These are phyloP conservation scores for Pyrrhura leucotis DNA, from an alignment of 2,797 vertebrate species.

Conservation along the genomic window DNA sequence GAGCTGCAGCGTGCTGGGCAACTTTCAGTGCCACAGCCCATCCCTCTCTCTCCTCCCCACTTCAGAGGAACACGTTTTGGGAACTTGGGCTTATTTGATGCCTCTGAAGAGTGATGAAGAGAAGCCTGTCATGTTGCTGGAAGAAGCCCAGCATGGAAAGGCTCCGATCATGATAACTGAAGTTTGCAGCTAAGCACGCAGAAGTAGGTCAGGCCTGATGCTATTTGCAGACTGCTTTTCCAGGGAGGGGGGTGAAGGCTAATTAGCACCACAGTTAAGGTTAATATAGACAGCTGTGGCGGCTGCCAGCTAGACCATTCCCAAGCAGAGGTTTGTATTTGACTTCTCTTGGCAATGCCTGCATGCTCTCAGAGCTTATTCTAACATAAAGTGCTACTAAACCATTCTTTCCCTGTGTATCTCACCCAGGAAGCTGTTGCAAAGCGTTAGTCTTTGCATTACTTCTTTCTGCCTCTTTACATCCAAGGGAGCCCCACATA, in stretches of 20 bases:
- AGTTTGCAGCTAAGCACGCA: background rate
- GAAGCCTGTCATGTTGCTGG: background rate
- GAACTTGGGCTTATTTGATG: background rate
- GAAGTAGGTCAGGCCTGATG: constrained; percentile 21
- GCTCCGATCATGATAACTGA: background rate
- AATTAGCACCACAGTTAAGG: background rate
- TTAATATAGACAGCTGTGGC: fast-evolving
- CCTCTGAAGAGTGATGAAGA: background rate
- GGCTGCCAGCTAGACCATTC: background rate
- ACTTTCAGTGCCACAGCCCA: background rate
- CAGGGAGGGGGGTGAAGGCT: background rate
- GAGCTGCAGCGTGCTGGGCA: background rate
- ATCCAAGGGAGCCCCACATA: background rate
- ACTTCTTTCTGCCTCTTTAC: background rate
- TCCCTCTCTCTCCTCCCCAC: background rate
- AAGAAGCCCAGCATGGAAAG: background rate
- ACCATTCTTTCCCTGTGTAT: background rate
- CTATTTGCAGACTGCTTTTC: background rate
- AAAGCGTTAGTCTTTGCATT: background rate
- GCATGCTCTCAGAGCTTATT: background rate
- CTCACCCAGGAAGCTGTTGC: background rate
- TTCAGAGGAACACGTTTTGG: background rate
- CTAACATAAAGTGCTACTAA: background rate
- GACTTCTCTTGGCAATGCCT: background rate
- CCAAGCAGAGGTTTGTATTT: background rate